phyloP scores from a whole-genome alignment of 2,113 vertebrate genomes.

The Oreochromis niloticus region DNA sequence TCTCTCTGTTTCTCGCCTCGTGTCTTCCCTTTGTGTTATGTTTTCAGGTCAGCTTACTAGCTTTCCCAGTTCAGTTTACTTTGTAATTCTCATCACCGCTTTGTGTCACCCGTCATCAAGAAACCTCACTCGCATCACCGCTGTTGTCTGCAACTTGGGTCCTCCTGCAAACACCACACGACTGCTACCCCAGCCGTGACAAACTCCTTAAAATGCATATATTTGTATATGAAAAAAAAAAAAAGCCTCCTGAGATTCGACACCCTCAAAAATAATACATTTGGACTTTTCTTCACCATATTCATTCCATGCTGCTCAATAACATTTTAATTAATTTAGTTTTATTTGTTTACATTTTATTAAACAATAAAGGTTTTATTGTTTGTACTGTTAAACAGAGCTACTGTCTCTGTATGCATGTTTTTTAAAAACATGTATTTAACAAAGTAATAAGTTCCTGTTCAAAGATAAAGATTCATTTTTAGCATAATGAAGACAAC shows the following conservation, averaged over 20 bases:
- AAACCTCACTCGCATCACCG: not conserved
- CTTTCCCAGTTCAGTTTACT: not conserved
- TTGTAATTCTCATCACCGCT: not conserved
- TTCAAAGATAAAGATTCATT: not conserved
- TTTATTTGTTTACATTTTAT: not conserved
- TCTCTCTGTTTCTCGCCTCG: fast-evolving
- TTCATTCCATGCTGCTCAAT: not conserved
- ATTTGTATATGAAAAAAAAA: not conserved
- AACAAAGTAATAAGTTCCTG: not conserved
- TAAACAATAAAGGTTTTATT: not conserved
- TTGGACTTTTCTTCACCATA: fast-evolving
- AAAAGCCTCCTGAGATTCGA: fast-evolving
- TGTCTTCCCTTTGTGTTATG: not conserved
- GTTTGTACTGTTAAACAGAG: not conserved
- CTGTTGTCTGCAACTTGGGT: not conserved
- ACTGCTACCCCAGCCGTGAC: not conserved
- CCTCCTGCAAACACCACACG: not conserved
- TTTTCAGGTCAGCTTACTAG: not conserved
- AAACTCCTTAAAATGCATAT: not conserved
- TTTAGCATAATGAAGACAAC: not conserved
- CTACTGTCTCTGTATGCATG: not conserved
- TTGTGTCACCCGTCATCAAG: not conserved
- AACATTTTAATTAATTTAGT: not conserved
- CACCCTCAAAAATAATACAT: not conserved
- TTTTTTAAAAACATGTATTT: not conserved